Evolutionary conservation across 2,113 vertebrate species (phyloP).

Genomic region (Passer montanus): DNA sequence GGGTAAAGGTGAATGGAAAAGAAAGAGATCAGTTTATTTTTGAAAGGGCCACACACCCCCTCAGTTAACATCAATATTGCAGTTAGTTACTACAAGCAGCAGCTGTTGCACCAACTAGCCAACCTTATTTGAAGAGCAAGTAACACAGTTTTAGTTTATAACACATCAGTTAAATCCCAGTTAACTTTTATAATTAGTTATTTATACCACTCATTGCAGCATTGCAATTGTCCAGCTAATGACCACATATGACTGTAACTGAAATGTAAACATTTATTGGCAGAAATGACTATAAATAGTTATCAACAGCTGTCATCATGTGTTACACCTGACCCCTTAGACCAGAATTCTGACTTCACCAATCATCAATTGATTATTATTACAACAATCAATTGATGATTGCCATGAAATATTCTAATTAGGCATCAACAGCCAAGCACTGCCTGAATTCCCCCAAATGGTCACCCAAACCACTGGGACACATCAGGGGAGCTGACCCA

Average conservation of each 20-base stretch:
- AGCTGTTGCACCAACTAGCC: not conserved
- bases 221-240: not conserved
- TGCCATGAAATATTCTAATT: not conserved
- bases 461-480: not conserved
- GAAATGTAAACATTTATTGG: not conserved
- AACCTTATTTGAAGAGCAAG: not conserved
- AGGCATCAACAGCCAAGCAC: not conserved
- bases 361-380: too few species aligned
- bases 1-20: not conserved
- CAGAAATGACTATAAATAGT: not conserved
- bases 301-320: not conserved
- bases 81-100: not conserved
- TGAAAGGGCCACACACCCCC: not conserved
- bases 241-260: not conserved
- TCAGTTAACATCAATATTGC: not conserved
- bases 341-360: not conserved
- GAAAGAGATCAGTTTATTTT: not conserved
- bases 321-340: not conserved
- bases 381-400: not conserved
- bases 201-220: not conserved
- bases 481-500: not conserved
- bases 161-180: not conserved
- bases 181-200: not conserved
- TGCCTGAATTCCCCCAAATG: fast-evolving
- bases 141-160: not conserved